A percentile compares a stretch with the other conserved stretches of the same genome.
phyloP scores from a whole-genome alignment of 2,113 vertebrate genomes.

The Labeo catla region DNA sequence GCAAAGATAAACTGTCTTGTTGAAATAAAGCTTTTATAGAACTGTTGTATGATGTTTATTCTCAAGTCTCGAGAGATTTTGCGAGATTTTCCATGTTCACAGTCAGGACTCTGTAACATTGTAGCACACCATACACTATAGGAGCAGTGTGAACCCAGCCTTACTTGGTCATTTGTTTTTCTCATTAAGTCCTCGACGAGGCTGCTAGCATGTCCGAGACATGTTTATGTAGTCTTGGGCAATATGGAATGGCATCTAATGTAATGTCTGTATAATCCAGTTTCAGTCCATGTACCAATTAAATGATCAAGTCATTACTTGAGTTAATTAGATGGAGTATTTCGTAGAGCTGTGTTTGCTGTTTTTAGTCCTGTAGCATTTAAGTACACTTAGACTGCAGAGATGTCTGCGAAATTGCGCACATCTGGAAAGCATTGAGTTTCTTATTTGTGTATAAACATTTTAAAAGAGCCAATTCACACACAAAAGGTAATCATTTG shows the following conservation, averaged over 20 bases:
- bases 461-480: neutral
- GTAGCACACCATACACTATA: too few species aligned
- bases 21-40: too few species aligned
- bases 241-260: conserved; percentile 16
- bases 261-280: conserved; percentile 4
- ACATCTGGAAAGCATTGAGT: neutral
- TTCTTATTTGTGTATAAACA: neutral
- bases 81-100: too few species aligned
- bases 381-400: neutral
- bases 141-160: too few species aligned
- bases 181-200: too few species aligned
- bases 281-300: conserved; percentile 52
- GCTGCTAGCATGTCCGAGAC: neutral
- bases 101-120: too few species aligned
- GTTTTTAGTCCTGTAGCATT: neutral
- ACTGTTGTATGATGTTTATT: too few species aligned
- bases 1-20: too few species aligned
- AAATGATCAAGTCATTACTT: conserved; percentile 52
- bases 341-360: neutral
- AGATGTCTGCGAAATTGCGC: neutral
- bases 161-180: too few species aligned
- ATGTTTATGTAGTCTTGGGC: conserved; percentile 59
- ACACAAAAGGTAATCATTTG: neutral
- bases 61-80: too few species aligned
- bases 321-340: conserved; percentile 45